These are phyloP conservation scores for Selenia dentaria DNA, from an alignment of 2,888 invertebrate genomes.

Conservation along the genomic window DNA sequence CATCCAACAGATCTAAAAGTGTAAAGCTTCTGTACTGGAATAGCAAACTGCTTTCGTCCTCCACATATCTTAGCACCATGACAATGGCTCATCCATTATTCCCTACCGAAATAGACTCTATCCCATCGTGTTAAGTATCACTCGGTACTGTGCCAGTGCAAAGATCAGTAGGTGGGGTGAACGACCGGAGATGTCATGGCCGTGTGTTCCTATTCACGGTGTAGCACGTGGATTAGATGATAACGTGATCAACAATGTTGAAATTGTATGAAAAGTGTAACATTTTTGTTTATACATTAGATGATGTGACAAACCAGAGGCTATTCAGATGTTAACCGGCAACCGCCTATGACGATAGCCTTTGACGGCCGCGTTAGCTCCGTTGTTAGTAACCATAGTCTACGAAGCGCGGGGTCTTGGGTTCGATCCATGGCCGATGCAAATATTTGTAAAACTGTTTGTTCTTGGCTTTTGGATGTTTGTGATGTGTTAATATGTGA, in stretches of 20 bases:
- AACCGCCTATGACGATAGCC: no score
- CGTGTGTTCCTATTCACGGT: conserved; percentile 41
- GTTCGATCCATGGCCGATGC: no score
- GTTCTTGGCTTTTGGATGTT: no score
- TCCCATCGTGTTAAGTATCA: conserved; percentile 45
- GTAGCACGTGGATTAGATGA: conserved; percentile 49
- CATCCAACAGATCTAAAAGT: not conserved
- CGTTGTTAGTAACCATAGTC: no score
- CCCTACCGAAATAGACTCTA: conserved; percentile 40
- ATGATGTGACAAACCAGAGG: no score
- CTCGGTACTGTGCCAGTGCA: conserved; percentile 58
- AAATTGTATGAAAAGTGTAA: conserved; percentile 28
- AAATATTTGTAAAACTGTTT: no score
- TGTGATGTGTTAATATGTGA: no score
- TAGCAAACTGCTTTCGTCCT: conserved; percentile 1
- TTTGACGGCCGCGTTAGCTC: no score
- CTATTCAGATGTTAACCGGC: no score
- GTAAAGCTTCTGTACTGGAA: conserved; percentile 7
- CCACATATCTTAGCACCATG: conserved; percentile 24
- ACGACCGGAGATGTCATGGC: conserved; percentile 75
- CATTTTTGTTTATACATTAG: no score
- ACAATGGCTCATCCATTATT: conserved; percentile 18
- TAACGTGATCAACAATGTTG: conserved; percentile 41
- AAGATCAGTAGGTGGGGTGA: conserved; percentile 69
- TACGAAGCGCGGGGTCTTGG: no score